Conservation (phyloP, 2,888 invertebrate species). For the Aproaerema taeniolella region DNA sequence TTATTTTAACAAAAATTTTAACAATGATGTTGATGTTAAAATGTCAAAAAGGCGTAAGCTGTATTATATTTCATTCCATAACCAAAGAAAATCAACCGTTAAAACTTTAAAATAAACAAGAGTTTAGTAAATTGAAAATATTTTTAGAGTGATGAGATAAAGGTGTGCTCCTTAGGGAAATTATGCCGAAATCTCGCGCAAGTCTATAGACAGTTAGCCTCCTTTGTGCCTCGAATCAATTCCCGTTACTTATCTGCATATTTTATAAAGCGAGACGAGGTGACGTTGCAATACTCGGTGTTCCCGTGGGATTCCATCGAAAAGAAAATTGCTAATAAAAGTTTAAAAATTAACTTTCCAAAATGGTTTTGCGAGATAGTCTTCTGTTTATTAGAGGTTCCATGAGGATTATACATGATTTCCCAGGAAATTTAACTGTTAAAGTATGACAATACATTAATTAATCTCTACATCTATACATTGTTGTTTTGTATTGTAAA, state of each 20-base stretch:
- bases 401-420: too few species aligned
- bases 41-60: too few species aligned
- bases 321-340: not conserved
- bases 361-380: too few species aligned
- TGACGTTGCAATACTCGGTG: slow-evolving; percentile 50
- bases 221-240: slow-evolving; percentile 74
- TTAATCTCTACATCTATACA: too few species aligned
- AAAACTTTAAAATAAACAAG: not conserved
- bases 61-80: too few species aligned
- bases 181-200: slow-evolving; percentile 67
- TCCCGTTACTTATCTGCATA: slow-evolving; percentile 75
- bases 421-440: too few species aligned
- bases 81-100: too few species aligned
- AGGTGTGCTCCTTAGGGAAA: slow-evolving; percentile 68
- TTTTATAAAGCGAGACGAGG: slow-evolving; percentile 69
- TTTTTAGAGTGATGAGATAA: slow-evolving; percentile 63
- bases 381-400: too few species aligned
- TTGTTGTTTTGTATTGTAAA: too few species aligned
- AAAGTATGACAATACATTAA: too few species aligned
- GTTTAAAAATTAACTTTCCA: not conserved
- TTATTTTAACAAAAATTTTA: too few species aligned
- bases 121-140: slow-evolving; percentile 48
- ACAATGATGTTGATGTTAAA: too few species aligned
- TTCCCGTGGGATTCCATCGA: slow-evolving; percentile 29
- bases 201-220: slow-evolving; percentile 61